A percentile compares a stretch with the other conserved stretches of the same genome.
These are phyloP conservation scores for Argynnis bischoffii DNA, from an alignment of 2,888 invertebrate genomes.

Conservation along the genomic window DNA sequence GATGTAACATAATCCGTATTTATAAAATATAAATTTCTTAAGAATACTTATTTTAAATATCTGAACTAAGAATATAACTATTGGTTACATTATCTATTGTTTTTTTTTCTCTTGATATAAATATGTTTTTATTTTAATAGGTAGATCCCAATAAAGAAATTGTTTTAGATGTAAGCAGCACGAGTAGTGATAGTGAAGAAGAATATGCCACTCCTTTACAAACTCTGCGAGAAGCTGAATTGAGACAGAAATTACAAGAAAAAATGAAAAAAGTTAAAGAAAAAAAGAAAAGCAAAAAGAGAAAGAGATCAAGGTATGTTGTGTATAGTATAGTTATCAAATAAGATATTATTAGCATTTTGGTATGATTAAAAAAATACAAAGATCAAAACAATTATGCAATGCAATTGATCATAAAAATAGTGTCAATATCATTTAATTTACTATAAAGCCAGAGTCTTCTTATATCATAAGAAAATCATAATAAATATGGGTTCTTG, in stretches of 20 bases:
- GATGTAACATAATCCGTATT: not conserved
- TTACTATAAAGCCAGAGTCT: too few relatives aligned
- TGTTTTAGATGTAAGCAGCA: conserved; percentile 96
- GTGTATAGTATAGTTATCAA: not conserved
- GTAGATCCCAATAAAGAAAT: conserved; percentile 96
- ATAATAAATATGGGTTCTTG: too few relatives aligned
- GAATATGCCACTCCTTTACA: conserved; percentile 93
- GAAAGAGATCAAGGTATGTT: conserved; percentile 59
- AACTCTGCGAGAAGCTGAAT: conserved; percentile 89
- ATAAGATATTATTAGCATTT: not conserved
- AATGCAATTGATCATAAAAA: too few relatives aligned
- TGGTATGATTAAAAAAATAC: too few relatives aligned
- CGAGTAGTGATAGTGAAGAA: conserved; percentile 93
- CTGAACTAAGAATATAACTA: too few relatives aligned
- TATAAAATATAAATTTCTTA: too few relatives aligned
- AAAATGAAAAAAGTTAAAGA: conserved; percentile 83
- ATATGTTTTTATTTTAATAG: conserved; percentile 50
- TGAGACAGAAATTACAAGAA: conserved; percentile 86
- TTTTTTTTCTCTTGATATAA: too few relatives aligned
- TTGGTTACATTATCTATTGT: too few relatives aligned
- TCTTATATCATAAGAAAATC: not conserved
- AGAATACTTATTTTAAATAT: too few relatives aligned
- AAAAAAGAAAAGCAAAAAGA: conserved; percentile 75
- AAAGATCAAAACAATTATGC: too few relatives aligned
- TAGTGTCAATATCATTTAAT: too few relatives aligned